These are phyloP conservation scores for Ahaetulla prasina DNA, from an alignment of 2,113 vertebrate species.

Conservation along the genomic window DNA sequence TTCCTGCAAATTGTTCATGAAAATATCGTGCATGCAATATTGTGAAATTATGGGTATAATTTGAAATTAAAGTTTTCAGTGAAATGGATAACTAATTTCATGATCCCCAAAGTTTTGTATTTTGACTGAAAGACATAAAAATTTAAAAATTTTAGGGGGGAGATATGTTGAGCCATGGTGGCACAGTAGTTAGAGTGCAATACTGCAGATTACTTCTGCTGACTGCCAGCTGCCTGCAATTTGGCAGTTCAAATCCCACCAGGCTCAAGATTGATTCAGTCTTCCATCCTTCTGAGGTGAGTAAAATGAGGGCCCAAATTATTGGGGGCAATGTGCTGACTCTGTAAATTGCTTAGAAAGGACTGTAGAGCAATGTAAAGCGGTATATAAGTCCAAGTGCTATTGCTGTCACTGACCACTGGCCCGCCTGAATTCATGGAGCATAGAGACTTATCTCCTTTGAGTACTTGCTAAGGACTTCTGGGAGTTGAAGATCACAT, in stretches of 20 bases:
- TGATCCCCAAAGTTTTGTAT: background rate
- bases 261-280: no score
- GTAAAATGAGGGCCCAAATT: no score
- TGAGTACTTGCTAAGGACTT: background rate
- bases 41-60: conserved; percentile 8
- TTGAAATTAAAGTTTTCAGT: background rate
- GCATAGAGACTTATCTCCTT: background rate
- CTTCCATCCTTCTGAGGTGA: no score
- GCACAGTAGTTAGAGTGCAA: no score
- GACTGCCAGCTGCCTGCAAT: no score
- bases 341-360: no score
- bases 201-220: no score
- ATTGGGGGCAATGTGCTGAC: no score
- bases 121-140: background rate
- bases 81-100: background rate
- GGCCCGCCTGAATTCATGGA: background rate
- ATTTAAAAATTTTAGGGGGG: background rate
- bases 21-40: background rate
- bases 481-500: background rate
- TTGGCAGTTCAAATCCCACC: no score
- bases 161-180: background rate
- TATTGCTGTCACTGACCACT: background rate
- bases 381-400: no score
- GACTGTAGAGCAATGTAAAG: no score
- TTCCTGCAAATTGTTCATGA: background rate